These are phyloP conservation scores for Lytechinus variegatus DNA, from an alignment of 35 echinoderm and acorn worm species.

Conservation along the genomic window DNA sequence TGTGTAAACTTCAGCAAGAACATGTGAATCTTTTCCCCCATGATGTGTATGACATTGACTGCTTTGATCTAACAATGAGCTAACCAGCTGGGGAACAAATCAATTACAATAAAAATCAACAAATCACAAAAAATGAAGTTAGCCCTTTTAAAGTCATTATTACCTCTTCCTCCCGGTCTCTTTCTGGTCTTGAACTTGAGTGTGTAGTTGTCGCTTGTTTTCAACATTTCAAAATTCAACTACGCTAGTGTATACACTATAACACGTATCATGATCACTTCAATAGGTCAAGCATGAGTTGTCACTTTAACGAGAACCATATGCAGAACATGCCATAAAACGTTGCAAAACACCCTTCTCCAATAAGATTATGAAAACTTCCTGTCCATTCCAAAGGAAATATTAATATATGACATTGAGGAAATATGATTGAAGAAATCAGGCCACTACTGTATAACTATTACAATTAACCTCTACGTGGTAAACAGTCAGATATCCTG, in stretches of 20 bases:
- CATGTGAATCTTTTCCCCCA: background rate
- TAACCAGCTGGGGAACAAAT: background rate
- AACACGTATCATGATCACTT: background rate
- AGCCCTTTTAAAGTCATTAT: background rate
- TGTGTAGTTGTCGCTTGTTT: constrained; percentile 62
- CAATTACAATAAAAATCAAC: background rate
- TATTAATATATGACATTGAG: background rate
- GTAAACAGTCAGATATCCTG: background rate
- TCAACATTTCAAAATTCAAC: background rate
- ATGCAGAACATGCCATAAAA: background rate
- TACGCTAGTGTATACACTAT: background rate
- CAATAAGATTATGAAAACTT: background rate
- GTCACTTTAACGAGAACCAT: background rate
- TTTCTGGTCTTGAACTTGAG: constrained; percentile 71
- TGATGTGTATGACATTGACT: background rate
- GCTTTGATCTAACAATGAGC: background rate
- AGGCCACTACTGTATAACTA: background rate
- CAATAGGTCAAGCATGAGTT: background rate
- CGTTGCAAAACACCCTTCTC: background rate
- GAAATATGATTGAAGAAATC: background rate
- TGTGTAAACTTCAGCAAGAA: background rate
- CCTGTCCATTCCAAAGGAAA: background rate
- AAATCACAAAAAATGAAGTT: background rate
- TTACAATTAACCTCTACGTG: background rate
- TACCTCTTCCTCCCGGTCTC: constrained; percentile 56